Base-by-base conservation (phyloP, 2,797 vertebrate species). In the Pseudomugil tenellus region DNA sequence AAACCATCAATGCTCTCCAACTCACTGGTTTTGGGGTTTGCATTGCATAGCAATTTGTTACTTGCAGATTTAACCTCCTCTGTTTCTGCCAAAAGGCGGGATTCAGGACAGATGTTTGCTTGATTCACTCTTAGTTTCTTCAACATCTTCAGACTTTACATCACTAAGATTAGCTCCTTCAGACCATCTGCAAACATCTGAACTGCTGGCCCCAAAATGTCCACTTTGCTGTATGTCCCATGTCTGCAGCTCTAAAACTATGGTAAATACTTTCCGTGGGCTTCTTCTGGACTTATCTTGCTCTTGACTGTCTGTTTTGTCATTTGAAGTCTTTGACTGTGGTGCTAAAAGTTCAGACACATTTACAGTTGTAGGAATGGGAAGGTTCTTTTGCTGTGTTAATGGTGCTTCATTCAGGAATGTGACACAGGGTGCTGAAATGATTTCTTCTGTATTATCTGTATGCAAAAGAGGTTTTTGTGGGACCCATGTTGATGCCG, bases 211-310 rank as follows among this genome's bases (percentile, higher is more conserved):
- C 26, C 26, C 25, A 41, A 8, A 14, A 39, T 23, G 21, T 60
- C 37, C 32, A n/a, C 12, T 4, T 52, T 32, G 26, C 49, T 71
- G 32, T 9, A 13, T 25, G n/a, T 71, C 58, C 35, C 9, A 60
- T 21, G 29, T 25, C 57, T 60, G 56, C 23, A 25, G 43, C 17
- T 83, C 70, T 31, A 84, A 61, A 56, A 84, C 11, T 8, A 84
- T 63, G 6, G 80, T 74, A 51, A 66, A 81, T 21, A 85, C 63
- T 70, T 73, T 79, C 6, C 41, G 67, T 11, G 34, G 12, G 8
- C 32, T 67, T n/a, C 11, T 23, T 25, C 26, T 11, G 11, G 3
- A 34, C 25, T 63, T 9, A 3, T 61, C 26, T 19, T 29, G 21
- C 49, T 46, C 25, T 34, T 32, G 28, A 37, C 37, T 63, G 54